Percentiles rank a stretch among this genome's conserved stretches.
phyloP scores from a whole-genome alignment of 2,113 vertebrate species.

The Plecturocebus donacophilus region DNA sequence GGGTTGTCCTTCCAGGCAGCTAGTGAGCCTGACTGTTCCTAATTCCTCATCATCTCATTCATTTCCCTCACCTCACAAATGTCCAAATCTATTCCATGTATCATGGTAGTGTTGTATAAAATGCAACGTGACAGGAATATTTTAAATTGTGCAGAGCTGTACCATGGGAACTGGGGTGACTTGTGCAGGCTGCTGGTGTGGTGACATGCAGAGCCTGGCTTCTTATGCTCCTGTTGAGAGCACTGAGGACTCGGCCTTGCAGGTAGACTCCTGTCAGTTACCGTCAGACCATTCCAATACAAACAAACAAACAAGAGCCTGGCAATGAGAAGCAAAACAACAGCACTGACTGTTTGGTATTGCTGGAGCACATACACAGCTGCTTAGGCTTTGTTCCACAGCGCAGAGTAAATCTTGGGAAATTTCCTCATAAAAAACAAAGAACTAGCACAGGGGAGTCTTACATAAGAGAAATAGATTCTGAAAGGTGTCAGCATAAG shows the following conservation, averaged over 20 bases:
- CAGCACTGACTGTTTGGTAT: conserved; percentile 58
- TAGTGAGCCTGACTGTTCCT: conserved; percentile 63
- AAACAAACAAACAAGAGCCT: conserved; percentile 59
- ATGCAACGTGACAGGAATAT: conserved; percentile 74
- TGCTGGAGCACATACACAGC: conserved; percentile 69
- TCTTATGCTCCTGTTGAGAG: not conserved
- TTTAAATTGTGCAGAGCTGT: conserved; percentile 60
- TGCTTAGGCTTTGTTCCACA: conserved; percentile 72
- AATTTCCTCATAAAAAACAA: conserved; percentile 77
- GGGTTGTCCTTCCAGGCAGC: conserved; percentile 42
- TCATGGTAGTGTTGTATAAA: conserved; percentile 73
- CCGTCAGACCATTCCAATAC: conserved; percentile 47
- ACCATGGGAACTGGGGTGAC: conserved; percentile 22
- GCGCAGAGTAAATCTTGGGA: conserved; percentile 72
- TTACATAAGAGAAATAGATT: conserved; percentile 75
- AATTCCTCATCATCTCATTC: conserved; percentile 72
- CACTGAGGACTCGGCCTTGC: conserved; percentile 19
- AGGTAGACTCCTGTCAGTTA: conserved; percentile 47
- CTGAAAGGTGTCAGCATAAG: conserved; percentile 79
- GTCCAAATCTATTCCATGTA: conserved; percentile 58
- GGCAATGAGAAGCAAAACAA: conserved; percentile 16
- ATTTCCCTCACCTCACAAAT: conserved; percentile 74
- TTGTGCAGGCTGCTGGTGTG: conserved; percentile 24
- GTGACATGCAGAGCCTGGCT: conserved; percentile 7
- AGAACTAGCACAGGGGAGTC: conserved; percentile 66